Evolutionary conservation across 1,140 invertebrate genomes (phyloP).

Genomic region (Chironomus striatipennis): DNA sequence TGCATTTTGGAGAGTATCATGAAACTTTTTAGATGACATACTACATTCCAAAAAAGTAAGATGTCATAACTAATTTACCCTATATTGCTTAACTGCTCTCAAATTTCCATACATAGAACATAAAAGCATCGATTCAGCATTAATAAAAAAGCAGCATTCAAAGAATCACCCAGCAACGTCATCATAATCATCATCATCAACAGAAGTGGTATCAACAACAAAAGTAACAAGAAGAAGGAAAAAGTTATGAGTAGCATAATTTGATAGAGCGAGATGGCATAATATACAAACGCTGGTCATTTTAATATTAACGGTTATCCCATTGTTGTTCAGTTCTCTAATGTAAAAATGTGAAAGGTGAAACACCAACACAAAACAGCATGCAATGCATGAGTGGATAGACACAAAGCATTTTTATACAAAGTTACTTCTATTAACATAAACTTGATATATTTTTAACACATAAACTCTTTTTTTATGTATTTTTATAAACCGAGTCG

Average conservation of each 20-base stretch:
- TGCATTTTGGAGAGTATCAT: too few relatives aligned
- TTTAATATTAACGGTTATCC: conserved; percentile 17
- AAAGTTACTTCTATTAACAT: not conserved
- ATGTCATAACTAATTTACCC: too few relatives aligned
- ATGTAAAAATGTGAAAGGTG: conserved; percentile 18
- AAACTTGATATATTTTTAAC: conserved; percentile 2
- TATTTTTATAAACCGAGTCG: not conserved
- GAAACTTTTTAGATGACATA: too few relatives aligned
- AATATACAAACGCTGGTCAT: not conserved
- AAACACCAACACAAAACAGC: conserved; percentile 12
- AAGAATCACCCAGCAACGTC: not conserved
- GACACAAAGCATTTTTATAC: not conserved
- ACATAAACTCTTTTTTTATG: not conserved
- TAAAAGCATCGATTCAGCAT: too few relatives aligned
- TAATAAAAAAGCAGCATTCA: too few relatives aligned
- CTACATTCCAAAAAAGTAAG: too few relatives aligned
- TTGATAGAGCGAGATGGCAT: not conserved
- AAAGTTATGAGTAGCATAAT: not conserved
- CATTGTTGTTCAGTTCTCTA: not conserved
- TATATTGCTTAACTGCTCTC: too few relatives aligned
- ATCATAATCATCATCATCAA: not conserved
- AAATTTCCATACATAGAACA: too few relatives aligned
- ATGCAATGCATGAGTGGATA: conserved; percentile 2
- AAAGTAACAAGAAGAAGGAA: not conserved
- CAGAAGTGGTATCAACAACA: not conserved